Evolutionary conservation across 2,797 vertebrate species (phyloP).

Genomic region (Iguana delicatissima): DNA sequence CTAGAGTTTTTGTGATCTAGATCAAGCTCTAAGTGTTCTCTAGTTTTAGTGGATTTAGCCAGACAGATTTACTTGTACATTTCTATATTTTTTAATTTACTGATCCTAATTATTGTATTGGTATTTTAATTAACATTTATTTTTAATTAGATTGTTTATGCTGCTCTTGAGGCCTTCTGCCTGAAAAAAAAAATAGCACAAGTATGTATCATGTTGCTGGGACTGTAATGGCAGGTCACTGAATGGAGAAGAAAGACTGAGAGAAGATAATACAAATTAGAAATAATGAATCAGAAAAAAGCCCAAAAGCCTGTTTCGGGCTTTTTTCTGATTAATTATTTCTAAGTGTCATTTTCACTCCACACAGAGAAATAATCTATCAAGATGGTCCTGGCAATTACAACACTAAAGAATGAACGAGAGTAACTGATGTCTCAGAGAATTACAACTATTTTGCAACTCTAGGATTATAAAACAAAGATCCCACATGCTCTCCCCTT

Average conservation of each 20-base stretch:
- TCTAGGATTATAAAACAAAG: not conserved
- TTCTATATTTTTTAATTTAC: not conserved
- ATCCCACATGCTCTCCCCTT: not conserved
- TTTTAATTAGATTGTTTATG: not conserved
- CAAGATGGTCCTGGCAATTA: not conserved
- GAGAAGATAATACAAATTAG: too few relatives aligned
- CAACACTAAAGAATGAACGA: not conserved
- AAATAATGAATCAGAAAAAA: not conserved
- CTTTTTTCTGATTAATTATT: too few relatives aligned
- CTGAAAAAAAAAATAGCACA: not conserved
- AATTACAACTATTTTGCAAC: not conserved
- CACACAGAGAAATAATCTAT: slow-evolving; percentile 1
- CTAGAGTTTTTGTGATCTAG: not conserved
- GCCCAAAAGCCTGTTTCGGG: too few relatives aligned
- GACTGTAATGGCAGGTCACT: not conserved
- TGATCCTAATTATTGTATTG: not conserved
- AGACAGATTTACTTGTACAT: not conserved
- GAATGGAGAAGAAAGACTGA: not conserved
- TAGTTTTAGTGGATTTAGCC: not conserved
- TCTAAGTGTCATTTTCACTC: not conserved
- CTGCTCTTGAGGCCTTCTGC: not conserved
- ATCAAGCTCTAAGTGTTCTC: not conserved
- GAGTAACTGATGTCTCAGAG: not conserved
- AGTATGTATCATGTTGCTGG: not conserved
- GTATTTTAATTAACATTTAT: not conserved